A percentile compares a stretch with the other conserved stretches of the same genome.
Conservation (phyloP, 1,140 invertebrate genomes). For the Drosophila serrata region DNA sequence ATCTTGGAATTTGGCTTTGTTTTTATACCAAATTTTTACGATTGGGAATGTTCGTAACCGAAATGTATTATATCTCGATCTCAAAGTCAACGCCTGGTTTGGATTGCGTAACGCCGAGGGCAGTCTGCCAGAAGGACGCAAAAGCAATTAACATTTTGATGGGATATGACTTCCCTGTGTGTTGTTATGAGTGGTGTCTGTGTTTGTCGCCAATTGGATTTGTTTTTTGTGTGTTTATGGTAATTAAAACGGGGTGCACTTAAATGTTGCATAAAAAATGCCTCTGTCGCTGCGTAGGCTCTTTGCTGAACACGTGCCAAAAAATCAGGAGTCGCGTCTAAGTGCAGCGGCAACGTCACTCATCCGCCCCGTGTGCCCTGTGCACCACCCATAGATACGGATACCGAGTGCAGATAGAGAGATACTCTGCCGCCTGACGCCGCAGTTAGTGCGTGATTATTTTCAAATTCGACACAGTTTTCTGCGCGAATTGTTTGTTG, state of each 20-base stretch:
- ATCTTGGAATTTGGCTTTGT: neutral
- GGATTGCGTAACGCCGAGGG: conserved; percentile 39
- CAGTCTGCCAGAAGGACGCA: conserved; percentile 43
- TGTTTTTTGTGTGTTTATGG: conserved; percentile 65
- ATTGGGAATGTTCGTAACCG: conserved; percentile 32
- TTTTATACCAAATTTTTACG: conserved; percentile 46
- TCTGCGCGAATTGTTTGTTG: conserved; percentile 77
- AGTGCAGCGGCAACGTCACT: conserved; percentile 76
- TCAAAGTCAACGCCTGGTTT: conserved; percentile 42
- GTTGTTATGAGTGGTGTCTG: conserved; percentile 49
- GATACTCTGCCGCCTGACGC: conserved; percentile 16
- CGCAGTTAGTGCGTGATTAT: conserved; percentile 81
- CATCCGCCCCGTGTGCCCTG: conserved; percentile 60
- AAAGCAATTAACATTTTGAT: conserved; percentile 81
- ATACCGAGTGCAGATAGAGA: conserved; percentile 20
- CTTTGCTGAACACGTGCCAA: conserved; percentile 79
- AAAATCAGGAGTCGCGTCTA: conserved; percentile 52
- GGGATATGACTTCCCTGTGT: conserved; percentile 21
- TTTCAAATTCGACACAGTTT: conserved; percentile 84
- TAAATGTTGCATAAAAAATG: conserved; percentile 82
- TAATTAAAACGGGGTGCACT: conserved; percentile 79
- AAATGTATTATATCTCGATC: conserved; percentile 10
- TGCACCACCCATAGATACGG: conserved; percentile 47
- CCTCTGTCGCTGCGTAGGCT: conserved; percentile 52
- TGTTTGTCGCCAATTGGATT: conserved; percentile 60